Evolutionary conservation across 2,888 invertebrate species (phyloP).

Genomic region (Drosophila colorata): DNA sequence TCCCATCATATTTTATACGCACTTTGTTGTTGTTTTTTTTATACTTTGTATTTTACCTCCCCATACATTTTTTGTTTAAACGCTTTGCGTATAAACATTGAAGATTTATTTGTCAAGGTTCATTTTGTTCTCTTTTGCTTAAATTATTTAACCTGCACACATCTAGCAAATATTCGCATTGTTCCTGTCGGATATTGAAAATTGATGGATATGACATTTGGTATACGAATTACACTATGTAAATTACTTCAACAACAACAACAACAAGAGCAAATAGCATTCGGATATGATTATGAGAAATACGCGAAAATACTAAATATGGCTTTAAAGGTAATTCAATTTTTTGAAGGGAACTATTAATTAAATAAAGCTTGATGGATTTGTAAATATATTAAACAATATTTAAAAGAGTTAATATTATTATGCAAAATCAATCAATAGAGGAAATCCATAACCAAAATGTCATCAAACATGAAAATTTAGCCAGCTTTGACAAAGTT

Average conservation of each 20-base stretch:
- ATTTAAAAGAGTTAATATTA: no score
- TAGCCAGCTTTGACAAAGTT: no score
- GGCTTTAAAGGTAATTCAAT: no score
- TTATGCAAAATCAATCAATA: no score
- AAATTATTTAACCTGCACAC: conserved; percentile 31
- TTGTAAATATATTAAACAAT: no score
- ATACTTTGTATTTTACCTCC: not conserved
- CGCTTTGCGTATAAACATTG: conserved; percentile 31
- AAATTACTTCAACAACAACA: not conserved
- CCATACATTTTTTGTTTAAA: conserved; percentile 19
- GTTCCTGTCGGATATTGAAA: conserved; percentile 34
- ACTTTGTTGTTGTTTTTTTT: conserved; percentile 10
- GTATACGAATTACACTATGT: conserved; percentile 18
- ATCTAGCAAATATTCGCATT: conserved; percentile 37
- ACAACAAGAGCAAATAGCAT: no score
- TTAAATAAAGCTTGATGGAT: no score
- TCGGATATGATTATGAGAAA: no score
- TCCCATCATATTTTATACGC: not conserved
- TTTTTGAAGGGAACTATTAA: no score
- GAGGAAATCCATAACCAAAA: no score
- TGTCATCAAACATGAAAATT: no score
- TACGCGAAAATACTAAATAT: no score
- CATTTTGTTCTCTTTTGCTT: not conserved
- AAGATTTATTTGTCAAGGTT: conserved; percentile 30
- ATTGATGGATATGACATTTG: conserved; percentile 38